Base-by-base conservation (phyloP, 2,113 vertebrate species). In the Myxocyprinus asiaticus region DNA sequence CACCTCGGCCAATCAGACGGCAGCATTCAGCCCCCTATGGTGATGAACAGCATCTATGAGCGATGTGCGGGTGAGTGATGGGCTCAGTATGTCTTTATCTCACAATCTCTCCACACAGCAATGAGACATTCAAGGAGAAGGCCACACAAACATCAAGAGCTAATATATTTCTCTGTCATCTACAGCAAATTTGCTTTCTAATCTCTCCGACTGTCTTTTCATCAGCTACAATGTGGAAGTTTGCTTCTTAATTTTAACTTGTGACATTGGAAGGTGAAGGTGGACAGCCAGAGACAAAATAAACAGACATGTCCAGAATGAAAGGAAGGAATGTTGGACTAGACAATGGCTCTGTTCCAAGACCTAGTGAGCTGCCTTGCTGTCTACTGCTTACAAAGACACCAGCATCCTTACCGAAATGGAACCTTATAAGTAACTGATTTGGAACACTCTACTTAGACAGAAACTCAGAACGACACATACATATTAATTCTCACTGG, bases 21-120 rank as follows among this genome's bases (percentile, higher is more conserved):
- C 22, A 59, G 82, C 43, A 1, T 71, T 8, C 84, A 82, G 33
- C 47, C 86, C 7, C 48, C 87, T 2, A 58, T 81, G 83, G 42
- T 86, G 58, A 85, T 82, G 87, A 90, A 89, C 80, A 33, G 58
- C 22, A 62, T 90, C 63, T 89, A 89, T 22, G 83, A 87, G 47
- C 56, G 80, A 55, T 87, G 83, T 48, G 83, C 78, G 59, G 83
- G 83, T 84, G 14, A 84, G 80, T 84, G 47, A 71, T 58, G 43
- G 51, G 65, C 14, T 56, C 53, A 12, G 22, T 61, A 45, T 51
- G 48, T 81, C 50, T 81, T 67, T 61, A 69, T 55, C 72, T 50
- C 66, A 47, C 8, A 51, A 22, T 53, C 61, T 4, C 4, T 50
- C 74, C 6, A 61, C 9, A 48, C 47, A 3, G 47, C 47, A 65